Evolutionary conservation across 1,140 invertebrate genomes (phyloP), one percentile per base, ranked within the genome.

Genomic region (Drosophila tristis): DNA sequence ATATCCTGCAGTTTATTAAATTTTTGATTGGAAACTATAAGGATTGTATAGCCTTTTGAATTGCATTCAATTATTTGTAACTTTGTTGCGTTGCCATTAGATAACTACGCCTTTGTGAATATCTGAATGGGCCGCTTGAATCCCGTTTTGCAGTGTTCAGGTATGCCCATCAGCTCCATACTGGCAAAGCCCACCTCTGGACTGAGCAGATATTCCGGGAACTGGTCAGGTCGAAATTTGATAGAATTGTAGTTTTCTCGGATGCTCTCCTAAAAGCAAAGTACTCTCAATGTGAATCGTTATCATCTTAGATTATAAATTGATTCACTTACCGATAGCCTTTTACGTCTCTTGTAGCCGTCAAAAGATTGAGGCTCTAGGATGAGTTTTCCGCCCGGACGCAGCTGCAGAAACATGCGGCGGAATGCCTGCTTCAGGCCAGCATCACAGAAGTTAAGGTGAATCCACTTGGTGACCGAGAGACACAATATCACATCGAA

Each of bases 401-500:
- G 94, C 5, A 99, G 93, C 85, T 99, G 98, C 1, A 95, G 94
- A 91, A 95, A 98, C 93, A 98, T 98, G 16, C 98, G 93, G 63
- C 96, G 95, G 91, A 99, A 99, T 29, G 97, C 95, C 63, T 97
- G 94, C 92, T 98, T 99, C 11, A 99, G 90, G 1, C 98, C 99
- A n/a, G 94, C 94, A 93, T 99, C 99, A 25, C 98, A 97, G 94
- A 96, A 98, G 92, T 99, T 99, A 4, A 99, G 93, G 91, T 99
- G 99, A 81, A 99, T 95, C 98, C 99, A 99, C 93, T 99, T 99
- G 1, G 98, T 99, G 16, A 99, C 95, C 15, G 97, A 98, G 2
- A 99, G 93, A 89, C 98, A 99, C 2, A 99, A 92, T 70, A 99
- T 99, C 16, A 96, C 94, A 92, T 99, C 98, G 92, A 97, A 99